phyloP scores from a whole-genome alignment of 1,140 invertebrate species.

The Ctenoplectra terminalis region DNA sequence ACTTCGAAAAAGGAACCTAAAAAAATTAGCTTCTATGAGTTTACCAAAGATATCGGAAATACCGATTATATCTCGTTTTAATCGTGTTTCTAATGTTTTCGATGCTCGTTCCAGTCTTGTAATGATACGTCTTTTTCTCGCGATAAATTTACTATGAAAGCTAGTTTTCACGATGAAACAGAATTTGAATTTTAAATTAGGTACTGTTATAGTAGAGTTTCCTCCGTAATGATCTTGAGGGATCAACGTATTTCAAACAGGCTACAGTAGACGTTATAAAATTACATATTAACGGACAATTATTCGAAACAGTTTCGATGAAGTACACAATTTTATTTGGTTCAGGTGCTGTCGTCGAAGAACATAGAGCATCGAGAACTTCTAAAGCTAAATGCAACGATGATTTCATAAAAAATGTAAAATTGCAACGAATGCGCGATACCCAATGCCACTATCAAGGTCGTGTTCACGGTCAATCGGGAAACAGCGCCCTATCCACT shows the following conservation, averaged over 20 bases:
- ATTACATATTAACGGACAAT: neutral
- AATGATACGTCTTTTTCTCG: no score
- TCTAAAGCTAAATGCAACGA: neutral
- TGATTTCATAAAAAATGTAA: conserved; percentile 25
- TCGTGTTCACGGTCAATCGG: conserved; percentile 73
- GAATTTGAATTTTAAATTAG: neutral
- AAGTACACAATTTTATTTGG: neutral
- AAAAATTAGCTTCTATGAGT: neutral
- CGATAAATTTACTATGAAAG: no score
- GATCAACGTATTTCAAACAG: neutral
- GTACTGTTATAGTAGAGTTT: neutral
- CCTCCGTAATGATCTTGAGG: no score
- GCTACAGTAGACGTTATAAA: neutral
- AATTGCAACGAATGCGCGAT: conserved; percentile 52
- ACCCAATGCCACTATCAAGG: conserved; percentile 82
- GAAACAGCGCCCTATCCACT: conserved; percentile 81
- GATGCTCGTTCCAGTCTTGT: no score
- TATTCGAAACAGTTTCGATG: neutral
- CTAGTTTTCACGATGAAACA: no score
- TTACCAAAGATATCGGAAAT: neutral
- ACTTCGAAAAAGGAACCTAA: neutral
- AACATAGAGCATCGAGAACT: neutral
- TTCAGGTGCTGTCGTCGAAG: conserved; percentile 40
- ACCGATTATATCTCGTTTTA: no score
- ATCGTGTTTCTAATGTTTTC: no score